Percentiles rank a stretch among this genome's conserved stretches.
phyloP scores from a whole-genome alignment of 2,797 vertebrate species.

The Esox lucius region DNA sequence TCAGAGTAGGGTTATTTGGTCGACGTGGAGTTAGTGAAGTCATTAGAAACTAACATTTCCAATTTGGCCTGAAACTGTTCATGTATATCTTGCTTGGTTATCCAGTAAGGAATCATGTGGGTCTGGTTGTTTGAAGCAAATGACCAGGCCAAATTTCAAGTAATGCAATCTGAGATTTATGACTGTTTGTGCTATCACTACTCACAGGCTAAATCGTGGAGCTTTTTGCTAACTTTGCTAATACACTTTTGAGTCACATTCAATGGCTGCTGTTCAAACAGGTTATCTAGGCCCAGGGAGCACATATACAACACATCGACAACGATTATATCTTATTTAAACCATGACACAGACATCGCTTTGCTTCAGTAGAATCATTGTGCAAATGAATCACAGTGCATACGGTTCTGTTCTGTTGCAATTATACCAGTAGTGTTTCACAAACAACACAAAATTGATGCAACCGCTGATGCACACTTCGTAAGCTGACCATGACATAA shows the following conservation, averaged over 20 bases:
- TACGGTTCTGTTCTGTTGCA: too few species aligned
- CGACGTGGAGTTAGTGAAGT: constrained; percentile 55
- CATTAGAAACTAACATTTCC: constrained; percentile 64
- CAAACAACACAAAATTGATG: too few species aligned
- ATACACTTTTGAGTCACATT: not conserved
- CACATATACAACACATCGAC: not conserved
- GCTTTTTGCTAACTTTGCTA: not conserved
- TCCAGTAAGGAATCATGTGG: constrained; percentile 12
- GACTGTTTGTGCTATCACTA: not conserved
- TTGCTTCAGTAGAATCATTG: not conserved
- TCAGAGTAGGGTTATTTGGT: constrained; percentile 51
- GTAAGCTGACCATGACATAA: not conserved
- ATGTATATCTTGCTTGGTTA: constrained; percentile 22
- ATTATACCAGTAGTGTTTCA: too few species aligned
- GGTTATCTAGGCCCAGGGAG: not conserved
- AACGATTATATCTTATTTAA: not conserved
- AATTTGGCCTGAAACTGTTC: constrained; percentile 45
- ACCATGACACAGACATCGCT: not conserved
- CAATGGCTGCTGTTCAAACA: not conserved
- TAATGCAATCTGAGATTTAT: not conserved
- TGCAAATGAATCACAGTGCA: too few species aligned
- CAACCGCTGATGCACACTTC: not conserved
- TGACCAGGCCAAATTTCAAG: not conserved
- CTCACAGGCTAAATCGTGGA: not conserved
- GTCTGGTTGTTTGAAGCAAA: not conserved